Conservation (phyloP, 2,797 vertebrate species). For the Rhynchotus rufescens region DNA sequence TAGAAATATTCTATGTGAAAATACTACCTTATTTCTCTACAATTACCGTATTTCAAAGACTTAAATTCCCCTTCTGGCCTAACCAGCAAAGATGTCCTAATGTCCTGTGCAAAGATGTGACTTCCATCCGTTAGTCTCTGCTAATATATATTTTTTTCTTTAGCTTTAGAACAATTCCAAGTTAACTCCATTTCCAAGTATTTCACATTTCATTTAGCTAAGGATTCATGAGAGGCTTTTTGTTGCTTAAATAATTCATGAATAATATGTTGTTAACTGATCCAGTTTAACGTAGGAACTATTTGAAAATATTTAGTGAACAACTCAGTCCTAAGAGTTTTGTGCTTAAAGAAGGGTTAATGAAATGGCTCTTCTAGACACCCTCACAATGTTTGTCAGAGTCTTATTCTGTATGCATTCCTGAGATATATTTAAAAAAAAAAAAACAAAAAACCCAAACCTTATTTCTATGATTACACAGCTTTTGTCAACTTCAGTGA, state of each 20-base stretch:
- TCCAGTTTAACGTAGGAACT: not conserved
- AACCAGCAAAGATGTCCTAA: not conserved
- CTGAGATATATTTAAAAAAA: not conserved
- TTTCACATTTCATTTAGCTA: slow-evolving; percentile 3
- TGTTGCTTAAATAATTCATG: slow-evolving; percentile 1
- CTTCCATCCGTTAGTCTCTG: not conserved
- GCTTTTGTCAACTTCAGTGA: not conserved
- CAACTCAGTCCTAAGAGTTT: not conserved
- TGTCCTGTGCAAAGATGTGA: not conserved
- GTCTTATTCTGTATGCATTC: not conserved
- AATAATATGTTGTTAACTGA: slow-evolving; percentile 11
- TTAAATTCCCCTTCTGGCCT: not conserved
- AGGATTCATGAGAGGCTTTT: not conserved
- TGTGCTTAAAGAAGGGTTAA: not conserved
- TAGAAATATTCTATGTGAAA: not conserved
- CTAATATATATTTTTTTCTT: not conserved
- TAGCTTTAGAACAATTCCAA: not conserved
- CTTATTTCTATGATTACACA: not conserved
- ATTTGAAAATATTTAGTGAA: not conserved
- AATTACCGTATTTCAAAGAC: not conserved
- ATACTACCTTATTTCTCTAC: not conserved
- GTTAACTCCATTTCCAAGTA: not conserved
- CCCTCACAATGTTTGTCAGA: not conserved
- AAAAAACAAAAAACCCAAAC: not conserved
- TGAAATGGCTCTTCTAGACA: not conserved